Base-by-base conservation (phyloP, 2,797 vertebrate genomes). In the Chelidonichthys spinosus region DNA sequence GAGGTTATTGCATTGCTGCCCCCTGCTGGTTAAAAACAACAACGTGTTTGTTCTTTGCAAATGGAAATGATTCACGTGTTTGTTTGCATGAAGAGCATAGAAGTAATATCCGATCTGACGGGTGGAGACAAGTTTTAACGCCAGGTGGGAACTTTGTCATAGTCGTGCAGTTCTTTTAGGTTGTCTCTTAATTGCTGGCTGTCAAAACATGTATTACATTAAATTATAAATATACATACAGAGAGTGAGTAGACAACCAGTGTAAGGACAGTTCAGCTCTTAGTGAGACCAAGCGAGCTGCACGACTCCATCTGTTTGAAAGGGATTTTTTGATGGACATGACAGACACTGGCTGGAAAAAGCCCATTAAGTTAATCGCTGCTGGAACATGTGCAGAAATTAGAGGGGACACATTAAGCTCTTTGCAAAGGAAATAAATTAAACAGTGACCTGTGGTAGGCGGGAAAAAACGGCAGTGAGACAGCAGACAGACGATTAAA, bases 331-430 rank as follows among this genome's bases (percentile, higher is more conserved):
- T 15, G 14, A 67, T 18, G 69, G 44, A 56, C 17, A 25, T 35
- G 17, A 43, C 32, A 59, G 33, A 7, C 1, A 11, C 43, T 42
- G 46, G 15, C 40, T 60, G 25, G 25, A 60, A 66, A 25, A 66
- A 62, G 32, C 37, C 39, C 10, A 56, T 75, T 74, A 18, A 61
- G 40, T 49, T 61, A 64, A 74, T 15, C 47, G 36, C 11, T 55
- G 17, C 49, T 55, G 25, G 46, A 53, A 47, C 54, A 61, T 18
- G 66, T 62, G 42, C 13, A 53, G 15, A 54, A 7, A 73, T 44
- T 33, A 25, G 8, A 73, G 11, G 25, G 63, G 7, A 50, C 7
- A 35, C 56, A 54, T 39, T 47, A 58, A 50, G 44, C 32, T 9
- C 17, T 18, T 14, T 35, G 18, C 7, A 25, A 25, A 32, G 17